Evolutionary conservation across 2,888 invertebrate species (phyloP).

Genomic region (Oscheius sp.): DNA sequence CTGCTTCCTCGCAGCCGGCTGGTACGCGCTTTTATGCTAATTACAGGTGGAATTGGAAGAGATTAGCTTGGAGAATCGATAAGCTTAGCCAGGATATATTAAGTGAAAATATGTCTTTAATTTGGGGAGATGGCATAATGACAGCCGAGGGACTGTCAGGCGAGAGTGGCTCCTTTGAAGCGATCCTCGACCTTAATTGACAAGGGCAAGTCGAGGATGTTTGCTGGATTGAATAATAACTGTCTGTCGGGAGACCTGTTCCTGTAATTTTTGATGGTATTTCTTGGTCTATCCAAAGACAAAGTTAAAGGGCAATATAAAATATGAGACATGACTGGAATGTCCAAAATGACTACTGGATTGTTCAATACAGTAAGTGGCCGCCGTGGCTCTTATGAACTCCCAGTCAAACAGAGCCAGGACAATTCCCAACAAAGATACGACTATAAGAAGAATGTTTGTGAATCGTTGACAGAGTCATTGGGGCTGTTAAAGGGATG

Average conservation of each 20-base stretch:
- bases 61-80: constrained; percentile 23
- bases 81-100: neutral
- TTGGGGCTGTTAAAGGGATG: constrained; percentile 32
- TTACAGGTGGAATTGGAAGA: constrained; percentile 34
- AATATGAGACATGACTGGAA: neutral
- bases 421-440: neutral
- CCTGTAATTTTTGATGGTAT: too few relatives aligned
- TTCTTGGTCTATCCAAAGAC: too few relatives aligned
- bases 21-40: constrained; percentile 33
- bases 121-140: neutral
- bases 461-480: constrained; percentile 21
- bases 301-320: too few relatives aligned
- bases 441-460: constrained; percentile 4
- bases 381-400: constrained; percentile 28
- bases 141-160: neutral
- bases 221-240: neutral
- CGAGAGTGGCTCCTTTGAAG: neutral
- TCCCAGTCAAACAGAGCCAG: constrained; percentile 3
- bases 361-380: constrained; percentile 32
- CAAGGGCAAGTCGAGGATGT: constrained; percentile 22
- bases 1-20: constrained; percentile 30
- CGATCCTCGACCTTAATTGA: constrained; percentile 35
- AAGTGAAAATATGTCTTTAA: neutral
- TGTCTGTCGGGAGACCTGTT: too few relatives aligned
- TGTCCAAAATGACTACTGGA: neutral